Percentiles rank a stretch among this genome's conserved stretches.
phyloP scores from a whole-genome alignment of 1,140 invertebrate species.

The Zaprionus nigranus region DNA sequence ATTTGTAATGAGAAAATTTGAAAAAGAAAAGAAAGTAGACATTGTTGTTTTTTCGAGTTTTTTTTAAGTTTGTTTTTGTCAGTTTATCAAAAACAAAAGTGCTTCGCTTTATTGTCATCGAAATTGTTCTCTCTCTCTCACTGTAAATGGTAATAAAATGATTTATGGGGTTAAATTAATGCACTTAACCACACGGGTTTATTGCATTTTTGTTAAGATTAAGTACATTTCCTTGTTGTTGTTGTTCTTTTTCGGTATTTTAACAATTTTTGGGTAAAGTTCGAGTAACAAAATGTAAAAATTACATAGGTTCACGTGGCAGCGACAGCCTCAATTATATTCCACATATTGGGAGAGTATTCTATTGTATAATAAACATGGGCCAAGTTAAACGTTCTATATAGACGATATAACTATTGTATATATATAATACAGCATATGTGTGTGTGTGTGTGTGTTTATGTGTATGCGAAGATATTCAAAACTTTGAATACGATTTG shows the following conservation, averaged over 20 bases:
- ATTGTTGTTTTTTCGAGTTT: slow-evolving; percentile 18
- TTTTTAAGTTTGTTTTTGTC: slow-evolving; percentile 32
- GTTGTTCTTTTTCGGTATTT: slow-evolving; percentile 14
- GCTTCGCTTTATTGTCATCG: slow-evolving; percentile 71
- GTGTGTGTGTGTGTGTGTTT: slow-evolving; percentile 9
- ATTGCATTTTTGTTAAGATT: slow-evolving; percentile 60
- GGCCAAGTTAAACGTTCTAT: slow-evolving; percentile 30
- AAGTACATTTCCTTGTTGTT: slow-evolving; percentile 59
- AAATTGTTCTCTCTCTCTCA: slow-evolving; percentile 53
- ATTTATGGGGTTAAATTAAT: slow-evolving; percentile 56
- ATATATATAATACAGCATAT: slow-evolving; percentile 6
- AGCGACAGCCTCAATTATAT: slow-evolving; percentile 20
- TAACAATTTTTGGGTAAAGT: slow-evolving; percentile 53
- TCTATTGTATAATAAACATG: slow-evolving; percentile 8
- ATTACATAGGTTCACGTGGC: slow-evolving; percentile 17
- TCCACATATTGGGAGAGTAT: slow-evolving; percentile 25
- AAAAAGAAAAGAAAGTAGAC: slow-evolving; percentile 49
- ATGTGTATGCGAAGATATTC: slow-evolving; percentile 45
- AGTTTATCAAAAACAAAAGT: slow-evolving; percentile 47
- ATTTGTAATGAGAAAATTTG: slow-evolving; percentile 54
- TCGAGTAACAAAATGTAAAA: slow-evolving; percentile 12
- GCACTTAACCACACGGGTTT: slow-evolving; percentile 52
- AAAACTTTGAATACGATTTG: slow-evolving; percentile 83
- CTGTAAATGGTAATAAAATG: slow-evolving; percentile 70
- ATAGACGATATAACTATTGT: slow-evolving; percentile 18